A percentile compares a stretch with the other conserved stretches of the same genome.
Evolutionary conservation across 2,113 vertebrate species (phyloP).

Genomic region (Oxyruncus cristatus): DNA sequence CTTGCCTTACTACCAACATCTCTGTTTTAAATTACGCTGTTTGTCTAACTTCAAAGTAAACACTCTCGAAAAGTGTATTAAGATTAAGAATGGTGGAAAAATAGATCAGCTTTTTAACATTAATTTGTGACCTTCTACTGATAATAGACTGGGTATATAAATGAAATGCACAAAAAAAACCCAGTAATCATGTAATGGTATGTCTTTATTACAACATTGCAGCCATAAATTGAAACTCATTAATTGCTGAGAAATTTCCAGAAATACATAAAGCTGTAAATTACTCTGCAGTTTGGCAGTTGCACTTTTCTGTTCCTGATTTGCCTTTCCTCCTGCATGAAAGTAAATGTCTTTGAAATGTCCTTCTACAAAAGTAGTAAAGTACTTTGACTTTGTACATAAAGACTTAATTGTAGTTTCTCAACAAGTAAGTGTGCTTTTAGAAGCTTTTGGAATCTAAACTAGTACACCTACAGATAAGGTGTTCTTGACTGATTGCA

Average conservation of each 20-base stretch:
- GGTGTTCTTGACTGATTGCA: background rate
- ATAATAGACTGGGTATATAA: background rate
- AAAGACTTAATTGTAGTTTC: background rate
- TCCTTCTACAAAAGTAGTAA: background rate
- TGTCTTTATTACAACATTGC: background rate
- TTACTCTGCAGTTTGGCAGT: background rate
- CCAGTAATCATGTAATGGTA: background rate
- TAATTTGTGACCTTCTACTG: background rate
- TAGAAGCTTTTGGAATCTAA: background rate
- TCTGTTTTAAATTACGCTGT: background rate
- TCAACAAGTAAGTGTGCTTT: background rate
- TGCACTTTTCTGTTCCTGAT: background rate
- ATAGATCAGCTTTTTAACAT: background rate
- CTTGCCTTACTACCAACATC: background rate
- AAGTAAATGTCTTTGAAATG: background rate
- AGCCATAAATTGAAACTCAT: background rate
- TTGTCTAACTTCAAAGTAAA: background rate
- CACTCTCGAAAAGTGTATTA: background rate
- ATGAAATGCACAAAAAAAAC: background rate
- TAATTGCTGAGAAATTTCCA: background rate
- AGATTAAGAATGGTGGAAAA: background rate
- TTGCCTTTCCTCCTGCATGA: background rate
- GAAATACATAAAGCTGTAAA: background rate
- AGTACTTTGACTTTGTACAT: background rate
- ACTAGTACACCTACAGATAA: background rate